Conservation (phyloP, 2,113 vertebrate genomes). For the Paradoxurus hermaphroditus region DNA sequence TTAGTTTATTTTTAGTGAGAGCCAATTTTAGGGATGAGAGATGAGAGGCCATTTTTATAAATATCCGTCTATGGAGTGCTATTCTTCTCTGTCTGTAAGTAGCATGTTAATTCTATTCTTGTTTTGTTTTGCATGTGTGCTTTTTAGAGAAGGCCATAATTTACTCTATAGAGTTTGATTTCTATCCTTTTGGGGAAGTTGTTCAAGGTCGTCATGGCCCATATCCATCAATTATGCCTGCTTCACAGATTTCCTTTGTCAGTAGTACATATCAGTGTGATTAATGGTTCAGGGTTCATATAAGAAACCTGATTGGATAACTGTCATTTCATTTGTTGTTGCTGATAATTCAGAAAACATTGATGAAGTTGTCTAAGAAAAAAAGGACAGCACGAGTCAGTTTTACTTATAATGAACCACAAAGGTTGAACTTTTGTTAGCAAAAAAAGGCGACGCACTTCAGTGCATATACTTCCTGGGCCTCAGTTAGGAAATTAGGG, state of each 20-base stretch:
- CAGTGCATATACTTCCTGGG: background rate
- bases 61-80: background rate
- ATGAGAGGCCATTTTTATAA: background rate
- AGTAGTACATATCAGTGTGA: slow-evolving; percentile 22
- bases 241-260: slow-evolving; percentile 36
- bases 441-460: background rate
- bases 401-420: slow-evolving; percentile 48
- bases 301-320: slow-evolving; percentile 46
- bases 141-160: background rate
- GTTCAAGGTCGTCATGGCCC: background rate
- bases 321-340: slow-evolving; percentile 32
- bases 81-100: background rate
- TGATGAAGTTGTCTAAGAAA: slow-evolving; percentile 45
- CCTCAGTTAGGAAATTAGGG: background rate
- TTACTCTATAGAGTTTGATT: slow-evolving; percentile 46
- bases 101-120: slow-evolving; percentile 9
- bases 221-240: slow-evolving; percentile 39
- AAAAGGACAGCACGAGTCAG: slow-evolving; percentile 22
- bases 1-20: slow-evolving; percentile 1
- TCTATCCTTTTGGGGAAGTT: background rate
- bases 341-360: slow-evolving; percentile 47
- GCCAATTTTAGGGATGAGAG: background rate
- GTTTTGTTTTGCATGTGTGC: background rate
- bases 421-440: background rate
- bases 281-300: slow-evolving; percentile 32